Percentiles rank a stretch among this genome's conserved stretches.
Conservation (phyloP, 2,797 vertebrate genomes). For the Arnoldichthys spilopterus region DNA sequence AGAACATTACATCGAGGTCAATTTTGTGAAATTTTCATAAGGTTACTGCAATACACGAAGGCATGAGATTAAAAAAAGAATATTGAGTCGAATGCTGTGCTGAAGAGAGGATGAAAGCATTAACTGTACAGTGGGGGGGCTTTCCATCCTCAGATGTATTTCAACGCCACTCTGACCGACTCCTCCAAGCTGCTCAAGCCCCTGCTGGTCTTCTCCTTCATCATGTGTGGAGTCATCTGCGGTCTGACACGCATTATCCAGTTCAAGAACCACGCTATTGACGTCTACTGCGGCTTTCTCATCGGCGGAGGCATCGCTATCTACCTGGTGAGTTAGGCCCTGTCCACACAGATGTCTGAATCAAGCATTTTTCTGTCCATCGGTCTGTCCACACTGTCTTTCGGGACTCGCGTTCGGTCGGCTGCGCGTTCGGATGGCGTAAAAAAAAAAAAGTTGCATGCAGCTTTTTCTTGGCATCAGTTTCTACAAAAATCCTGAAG, state of each 20-base stretch:
- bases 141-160: constrained; percentile 89
- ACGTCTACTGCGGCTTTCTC: constrained; percentile 96
- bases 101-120: neutral
- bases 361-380: too few species aligned
- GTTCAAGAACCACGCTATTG: constrained; percentile 96
- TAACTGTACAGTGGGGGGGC: neutral
- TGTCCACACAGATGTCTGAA: too few species aligned
- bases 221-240: constrained; percentile 95
- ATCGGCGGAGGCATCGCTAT: constrained; percentile 94
- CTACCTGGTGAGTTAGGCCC: constrained; percentile 93
- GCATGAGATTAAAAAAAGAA: too few species aligned
- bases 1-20: too few species aligned
- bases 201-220: constrained; percentile 94
- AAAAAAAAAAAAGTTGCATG: too few species aligned
- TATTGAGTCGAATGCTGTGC: neutral
- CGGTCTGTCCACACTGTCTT: too few species aligned
- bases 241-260: constrained; percentile 96
- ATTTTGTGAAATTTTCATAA: too few species aligned
- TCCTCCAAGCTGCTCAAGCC: constrained; percentile 97
- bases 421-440: too few species aligned
- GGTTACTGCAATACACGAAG: too few species aligned
- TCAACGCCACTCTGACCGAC: constrained; percentile 95
- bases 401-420: too few species aligned
- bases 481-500: too few species aligned
- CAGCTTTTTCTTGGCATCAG: too few species aligned